Base-by-base conservation (phyloP, 2,888 invertebrate species). In the Blera fallax region DNA sequence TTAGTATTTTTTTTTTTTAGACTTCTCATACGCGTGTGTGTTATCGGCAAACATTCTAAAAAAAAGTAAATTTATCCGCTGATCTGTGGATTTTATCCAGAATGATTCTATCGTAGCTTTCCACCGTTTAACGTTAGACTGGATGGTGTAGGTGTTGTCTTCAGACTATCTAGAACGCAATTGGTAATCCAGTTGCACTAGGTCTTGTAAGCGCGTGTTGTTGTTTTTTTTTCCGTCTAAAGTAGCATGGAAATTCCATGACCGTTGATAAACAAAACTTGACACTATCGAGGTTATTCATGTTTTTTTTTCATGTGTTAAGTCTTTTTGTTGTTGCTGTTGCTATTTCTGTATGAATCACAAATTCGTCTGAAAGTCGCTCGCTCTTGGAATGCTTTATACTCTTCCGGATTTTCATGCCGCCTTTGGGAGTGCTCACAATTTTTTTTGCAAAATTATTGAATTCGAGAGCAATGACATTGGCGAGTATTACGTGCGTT, bases 391-490 rank as follows among this genome's bases (percentile, higher is more conserved):
- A 48, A 48, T 34, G 43, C 32, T 21, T 45, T 43, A n/a, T 40
- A 58, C 34, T 69, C 56, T 69, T 78, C 77, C 77, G 77, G 62
- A 40, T 27, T 69, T 77, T 43, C n/a, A 37, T 60, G 62, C 34
- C 27, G 11, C 29, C 34, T 48, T 60, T 60, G 45, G 34, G 45
- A 56, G 60, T 50, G 60, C 14, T 27, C n/a, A 21, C 10, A 0
- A 24, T 29, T 10, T 58, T 65, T 43, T 62, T 21, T 16, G 24
- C n/a, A 56, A 77, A n/a, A 29, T 69, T 50, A 78, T 78, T 18
- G 69, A 54, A 69, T 62, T 62, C 32, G 69, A 78, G 77, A 78
- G 69, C 77, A 78, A 62, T 70, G 77, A 78, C 77, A 52, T 78
- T 32, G 18, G 54, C 7, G 72, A 7, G 8, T 67, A 32, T 60